phyloP scores from a whole-genome alignment of 2,888 invertebrate genomes.

The Hirtodrosophila histrioides region DNA sequence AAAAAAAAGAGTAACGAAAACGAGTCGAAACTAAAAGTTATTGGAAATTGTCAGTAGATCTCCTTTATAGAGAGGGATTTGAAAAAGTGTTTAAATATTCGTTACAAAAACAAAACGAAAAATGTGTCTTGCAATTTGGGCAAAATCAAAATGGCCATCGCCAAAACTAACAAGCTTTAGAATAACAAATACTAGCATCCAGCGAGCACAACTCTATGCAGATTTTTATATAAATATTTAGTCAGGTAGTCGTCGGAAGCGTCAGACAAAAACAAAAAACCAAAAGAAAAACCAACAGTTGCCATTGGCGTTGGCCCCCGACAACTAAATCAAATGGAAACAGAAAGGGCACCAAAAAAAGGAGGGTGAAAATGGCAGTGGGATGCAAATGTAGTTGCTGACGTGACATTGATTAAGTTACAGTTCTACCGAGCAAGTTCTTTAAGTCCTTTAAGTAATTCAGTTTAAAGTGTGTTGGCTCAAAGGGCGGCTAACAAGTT shows the following conservation, averaged over 20 bases:
- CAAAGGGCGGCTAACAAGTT: constrained; percentile 22
- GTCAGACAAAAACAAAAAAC: neutral
- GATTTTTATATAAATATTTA: constrained; percentile 73
- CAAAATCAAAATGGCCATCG: constrained; percentile 31
- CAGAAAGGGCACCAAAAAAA: constrained; percentile 9
- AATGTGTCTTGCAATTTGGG: constrained; percentile 10
- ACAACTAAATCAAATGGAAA: constrained; percentile 69
- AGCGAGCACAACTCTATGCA: constrained; percentile 12
- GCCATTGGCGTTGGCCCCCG: constrained; percentile 22
- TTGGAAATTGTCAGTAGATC: too few species aligned
- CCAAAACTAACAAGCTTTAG: constrained; percentile 29
- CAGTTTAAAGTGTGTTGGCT: constrained; percentile 48
- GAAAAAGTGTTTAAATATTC: neutral
- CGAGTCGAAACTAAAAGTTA: too few species aligned
- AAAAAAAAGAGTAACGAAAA: too few species aligned
- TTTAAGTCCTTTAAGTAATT: constrained; percentile 28
- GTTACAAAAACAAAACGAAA: too few species aligned
- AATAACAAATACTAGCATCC: constrained; percentile 23
- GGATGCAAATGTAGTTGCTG: constrained; percentile 52
- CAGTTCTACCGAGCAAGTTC: too few species aligned
- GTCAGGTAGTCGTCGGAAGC: constrained; percentile 57
- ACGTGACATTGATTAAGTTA: constrained; percentile 38
- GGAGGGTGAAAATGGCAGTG: constrained; percentile 1
- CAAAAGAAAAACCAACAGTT: constrained; percentile 41
- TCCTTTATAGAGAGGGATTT: too few species aligned